A percentile compares a stretch with the other conserved stretches of the same genome.
These are phyloP conservation scores for Antennarius maculatus DNA, from an alignment of 2,797 vertebrate genomes.

Conservation along the genomic window DNA sequence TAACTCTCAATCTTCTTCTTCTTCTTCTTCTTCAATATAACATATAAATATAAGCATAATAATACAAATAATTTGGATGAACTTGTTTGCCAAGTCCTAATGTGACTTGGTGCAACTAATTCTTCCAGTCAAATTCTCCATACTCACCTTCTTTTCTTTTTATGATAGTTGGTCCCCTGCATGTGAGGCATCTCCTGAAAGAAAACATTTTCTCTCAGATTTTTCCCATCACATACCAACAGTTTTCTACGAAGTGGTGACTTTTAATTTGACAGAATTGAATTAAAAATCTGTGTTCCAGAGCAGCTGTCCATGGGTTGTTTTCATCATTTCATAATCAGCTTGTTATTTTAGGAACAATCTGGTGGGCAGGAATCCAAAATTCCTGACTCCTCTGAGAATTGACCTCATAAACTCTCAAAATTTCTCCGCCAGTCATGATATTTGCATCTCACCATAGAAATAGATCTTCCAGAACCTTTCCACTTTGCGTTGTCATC, in stretches of 20 bases:
- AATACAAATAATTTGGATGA: neutral
- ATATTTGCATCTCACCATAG: conserved; percentile 76
- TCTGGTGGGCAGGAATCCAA: conserved; percentile 20
- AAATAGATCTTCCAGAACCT: conserved; percentile 74
- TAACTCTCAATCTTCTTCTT: too few relatives aligned
- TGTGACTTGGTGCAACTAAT: neutral
- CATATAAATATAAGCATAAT: too few relatives aligned
- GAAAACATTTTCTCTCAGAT: conserved; percentile 17
- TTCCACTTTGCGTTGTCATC: conserved; percentile 58
- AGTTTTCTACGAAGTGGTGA: neutral
- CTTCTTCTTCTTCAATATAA: too few relatives aligned
- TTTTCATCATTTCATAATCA: conserved; percentile 66
- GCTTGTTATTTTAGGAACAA: conserved; percentile 54
- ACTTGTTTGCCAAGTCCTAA: neutral
- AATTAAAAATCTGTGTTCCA: conserved; percentile 12
- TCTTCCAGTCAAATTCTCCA: too few relatives aligned
- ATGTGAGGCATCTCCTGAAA: conserved; percentile 84
- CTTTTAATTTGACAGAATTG: neutral
- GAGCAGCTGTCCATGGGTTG: conserved; percentile 51
- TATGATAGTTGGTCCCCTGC: conserved; percentile 75
- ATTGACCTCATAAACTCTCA: conserved; percentile 6
- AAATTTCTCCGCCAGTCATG: conserved; percentile 8
- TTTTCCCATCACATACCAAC: neutral
- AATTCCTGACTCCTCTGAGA: conserved; percentile 34
- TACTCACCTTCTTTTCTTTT: conserved; percentile 87